Conservation (phyloP, 92 coral and sea anemone species). For the Parazoanthus swiftii region DNA sequence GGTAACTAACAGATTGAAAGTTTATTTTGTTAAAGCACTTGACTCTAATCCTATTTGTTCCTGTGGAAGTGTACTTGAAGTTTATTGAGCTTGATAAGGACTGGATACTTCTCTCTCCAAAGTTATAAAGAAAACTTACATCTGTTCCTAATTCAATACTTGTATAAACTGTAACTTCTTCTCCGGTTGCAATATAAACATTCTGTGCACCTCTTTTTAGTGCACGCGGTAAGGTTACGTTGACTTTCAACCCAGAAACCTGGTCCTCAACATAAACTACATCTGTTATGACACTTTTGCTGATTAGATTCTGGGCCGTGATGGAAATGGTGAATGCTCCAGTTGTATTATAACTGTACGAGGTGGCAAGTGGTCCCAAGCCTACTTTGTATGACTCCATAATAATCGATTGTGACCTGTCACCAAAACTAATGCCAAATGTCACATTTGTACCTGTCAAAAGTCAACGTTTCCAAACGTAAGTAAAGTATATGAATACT, state of each 20-base stretch:
- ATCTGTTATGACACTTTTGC: constrained; percentile 32
- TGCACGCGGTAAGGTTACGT: constrained; percentile 29
- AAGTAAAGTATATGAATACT: not conserved
- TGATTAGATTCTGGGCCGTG: constrained; percentile 45
- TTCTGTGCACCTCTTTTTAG: not conserved
- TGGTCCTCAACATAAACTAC: constrained; percentile 26
- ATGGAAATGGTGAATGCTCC: constrained; percentile 32
- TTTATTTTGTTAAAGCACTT: constrained; percentile 52
- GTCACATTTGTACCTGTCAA: constrained; percentile 59
- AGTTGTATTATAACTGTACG: constrained; percentile 39
- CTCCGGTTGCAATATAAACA: constrained; percentile 46
- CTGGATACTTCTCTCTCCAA: constrained; percentile 33
- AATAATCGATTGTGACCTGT: not conserved
- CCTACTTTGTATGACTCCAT: constrained; percentile 14
- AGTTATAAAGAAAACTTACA: constrained; percentile 39
- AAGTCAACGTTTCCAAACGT: not conserved
- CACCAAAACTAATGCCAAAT: constrained; percentile 43
- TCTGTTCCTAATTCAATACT: constrained; percentile 39
- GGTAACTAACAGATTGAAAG: constrained; percentile 12
- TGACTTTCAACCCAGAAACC: constrained; percentile 33
- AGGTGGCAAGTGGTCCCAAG: constrained; percentile 19
- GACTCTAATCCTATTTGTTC: constrained; percentile 33
- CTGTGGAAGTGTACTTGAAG: constrained; percentile 36
- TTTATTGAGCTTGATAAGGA: not conserved
- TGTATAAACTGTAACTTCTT: constrained; percentile 34